A percentile compares a stretch with the other conserved stretches of the same genome.
Conservation (phyloP, 2,888 invertebrate species). For the Geotrupes spiniger region DNA sequence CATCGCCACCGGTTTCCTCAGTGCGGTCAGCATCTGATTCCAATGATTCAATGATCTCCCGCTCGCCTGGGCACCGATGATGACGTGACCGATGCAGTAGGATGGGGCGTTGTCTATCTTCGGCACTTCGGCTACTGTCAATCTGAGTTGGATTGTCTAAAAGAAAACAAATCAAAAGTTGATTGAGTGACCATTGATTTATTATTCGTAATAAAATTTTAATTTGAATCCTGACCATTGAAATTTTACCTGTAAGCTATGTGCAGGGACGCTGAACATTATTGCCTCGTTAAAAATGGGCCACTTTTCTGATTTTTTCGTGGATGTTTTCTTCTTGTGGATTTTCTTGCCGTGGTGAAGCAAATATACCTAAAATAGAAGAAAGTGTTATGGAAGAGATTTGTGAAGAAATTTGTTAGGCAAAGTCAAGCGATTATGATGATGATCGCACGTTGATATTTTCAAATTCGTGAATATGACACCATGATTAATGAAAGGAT, state of each 20-base stretch:
- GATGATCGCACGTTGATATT: no score
- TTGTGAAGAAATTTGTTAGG: no score
- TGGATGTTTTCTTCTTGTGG: slow-evolving; percentile 76
- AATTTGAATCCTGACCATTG: no score
- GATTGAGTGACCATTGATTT: no score
- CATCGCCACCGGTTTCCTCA: slow-evolving; percentile 79
- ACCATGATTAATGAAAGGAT: no score
- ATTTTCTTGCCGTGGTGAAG: slow-evolving; percentile 78
- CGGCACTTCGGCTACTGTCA: slow-evolving; percentile 59
- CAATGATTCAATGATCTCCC: slow-evolving; percentile 75
- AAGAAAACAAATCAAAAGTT: slow-evolving; percentile 20
- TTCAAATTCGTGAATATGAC: no score
- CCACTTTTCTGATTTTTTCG: slow-evolving; percentile 69
- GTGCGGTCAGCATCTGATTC: slow-evolving; percentile 79
- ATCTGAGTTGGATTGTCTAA: slow-evolving; percentile 70
- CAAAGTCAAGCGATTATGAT: no score
- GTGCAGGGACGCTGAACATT: slow-evolving; percentile 77
- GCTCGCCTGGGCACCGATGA: slow-evolving; percentile 69
- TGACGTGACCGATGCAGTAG: slow-evolving; percentile 74
- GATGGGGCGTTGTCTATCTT: slow-evolving; percentile 54
- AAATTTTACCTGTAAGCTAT: slow-evolving; percentile 67
- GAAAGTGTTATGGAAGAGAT: no score
- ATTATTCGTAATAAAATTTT: slow-evolving; percentile 33
- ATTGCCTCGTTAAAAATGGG: slow-evolving; percentile 83
- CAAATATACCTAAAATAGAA: slow-evolving; percentile 69